Evolutionary conservation across 2,888 invertebrate species (phyloP).

Genomic region (Limnephilus marmoratus): DNA sequence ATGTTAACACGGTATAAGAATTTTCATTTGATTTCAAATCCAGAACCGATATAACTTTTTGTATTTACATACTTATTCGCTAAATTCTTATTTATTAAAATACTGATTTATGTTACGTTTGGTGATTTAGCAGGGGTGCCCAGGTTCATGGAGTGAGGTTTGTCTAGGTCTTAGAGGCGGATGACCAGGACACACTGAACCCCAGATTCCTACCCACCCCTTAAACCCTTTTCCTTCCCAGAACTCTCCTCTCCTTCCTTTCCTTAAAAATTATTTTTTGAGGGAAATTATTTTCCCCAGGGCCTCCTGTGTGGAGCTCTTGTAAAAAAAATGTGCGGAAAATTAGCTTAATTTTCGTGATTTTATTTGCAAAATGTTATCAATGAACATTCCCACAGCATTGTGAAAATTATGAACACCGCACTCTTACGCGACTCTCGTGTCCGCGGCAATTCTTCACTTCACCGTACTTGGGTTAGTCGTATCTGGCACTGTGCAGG

Average conservation of each 20-base stretch:
- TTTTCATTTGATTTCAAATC: not conserved
- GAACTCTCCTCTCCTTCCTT: too few species aligned
- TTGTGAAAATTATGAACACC: not conserved
- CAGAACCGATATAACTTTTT: not conserved
- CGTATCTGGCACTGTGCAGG: not conserved
- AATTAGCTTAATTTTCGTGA: not conserved
- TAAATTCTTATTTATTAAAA: not conserved
- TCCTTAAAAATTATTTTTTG: too few species aligned
- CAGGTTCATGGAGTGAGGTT: too few species aligned
- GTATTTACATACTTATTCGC: not conserved
- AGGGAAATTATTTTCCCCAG: too few species aligned
- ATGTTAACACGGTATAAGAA: not conserved
- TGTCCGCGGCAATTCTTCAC: constrained; percentile 14
- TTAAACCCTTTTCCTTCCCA: too few species aligned
- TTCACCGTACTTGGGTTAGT: not conserved
- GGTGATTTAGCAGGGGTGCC: too few species aligned
- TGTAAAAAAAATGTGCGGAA: too few species aligned
- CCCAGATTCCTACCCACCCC: too few species aligned
- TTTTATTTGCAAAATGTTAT: not conserved
- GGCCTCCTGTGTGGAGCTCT: too few species aligned
- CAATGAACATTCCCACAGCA: not conserved
- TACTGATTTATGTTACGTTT: too few species aligned
- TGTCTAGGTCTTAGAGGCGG: too few species aligned
- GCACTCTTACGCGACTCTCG: constrained; percentile 15
- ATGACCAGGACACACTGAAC: too few species aligned